phyloP scores from a whole-genome alignment of 2,888 invertebrate genomes.

The Brachypalpus laphriformis region DNA sequence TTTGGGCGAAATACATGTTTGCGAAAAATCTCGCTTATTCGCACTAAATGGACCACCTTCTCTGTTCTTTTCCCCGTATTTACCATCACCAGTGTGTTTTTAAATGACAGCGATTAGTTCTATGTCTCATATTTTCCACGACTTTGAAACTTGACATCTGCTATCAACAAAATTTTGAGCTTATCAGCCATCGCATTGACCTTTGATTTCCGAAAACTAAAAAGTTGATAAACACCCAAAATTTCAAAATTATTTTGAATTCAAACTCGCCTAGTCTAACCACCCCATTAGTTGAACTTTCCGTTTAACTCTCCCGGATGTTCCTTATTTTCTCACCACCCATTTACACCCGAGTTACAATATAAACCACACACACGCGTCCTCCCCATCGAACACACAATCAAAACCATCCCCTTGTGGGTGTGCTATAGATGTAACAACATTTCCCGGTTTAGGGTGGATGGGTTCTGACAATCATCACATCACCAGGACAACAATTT shows the following conservation, averaged over 20 bases:
- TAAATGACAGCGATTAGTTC: too few relatives aligned
- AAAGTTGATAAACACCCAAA: neutral
- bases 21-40: too few relatives aligned
- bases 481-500: constrained; percentile 72
- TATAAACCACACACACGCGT: constrained; percentile 14
- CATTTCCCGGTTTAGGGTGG: constrained; percentile 61
- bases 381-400: constrained; percentile 13
- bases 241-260: neutral
- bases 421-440: constrained; percentile 52
- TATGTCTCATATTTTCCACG: too few relatives aligned
- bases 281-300: constrained; percentile 20
- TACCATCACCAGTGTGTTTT: too few relatives aligned
- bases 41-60: too few relatives aligned
- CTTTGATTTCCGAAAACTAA: neutral
- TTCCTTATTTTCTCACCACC: constrained; percentile 6
- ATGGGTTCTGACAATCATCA: constrained; percentile 36
- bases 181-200: neutral
- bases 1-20: too few relatives aligned
- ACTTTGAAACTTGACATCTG: too few relatives aligned
- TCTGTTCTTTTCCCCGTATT: too few relatives aligned
- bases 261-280: constrained; percentile 19
- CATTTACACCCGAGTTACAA: constrained; percentile 25
- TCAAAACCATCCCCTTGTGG: constrained; percentile 24
- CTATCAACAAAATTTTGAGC: neutral
- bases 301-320: constrained; percentile 20